Evolutionary conservation across 2,888 invertebrate species (phyloP), one percentile per base, ranked within the genome.

Genomic region (Volucella zonaria): DNA sequence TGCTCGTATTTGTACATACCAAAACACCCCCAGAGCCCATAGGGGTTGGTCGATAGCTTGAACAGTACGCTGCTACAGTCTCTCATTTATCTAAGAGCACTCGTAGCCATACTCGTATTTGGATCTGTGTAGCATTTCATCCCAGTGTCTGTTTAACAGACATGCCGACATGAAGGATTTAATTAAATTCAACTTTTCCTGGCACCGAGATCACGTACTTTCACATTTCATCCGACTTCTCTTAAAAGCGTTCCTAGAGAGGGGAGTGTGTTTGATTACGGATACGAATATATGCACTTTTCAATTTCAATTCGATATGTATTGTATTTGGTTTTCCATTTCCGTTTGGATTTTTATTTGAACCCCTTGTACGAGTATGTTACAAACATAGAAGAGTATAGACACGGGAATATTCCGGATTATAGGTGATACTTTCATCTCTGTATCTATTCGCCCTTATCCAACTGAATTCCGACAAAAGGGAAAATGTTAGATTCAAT

Each of bases 151-250:
- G 89, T 91, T 89, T 90, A 91, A 91, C 92, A 92, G 92, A 92
- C 91, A 91, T 90, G 90, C 91, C 91, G 92, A 91, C 91, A 91
- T 91, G 90, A 91, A 91, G 92, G 92, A 91, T 91, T 91, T 91
- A 91, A 91, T 91, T 91, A 91, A 91, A 91, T 91, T 91, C 90
- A 91, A 91, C 90, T 91, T 89, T 89, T 89, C 88, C 88, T 91
- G 91, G 91, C 91, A 90, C 89, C 89, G 81, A 64, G 76, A 85
- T 85, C 85, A 85, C 85, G 83, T 80, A 85, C 64, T 76, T 76
- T 14, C 31, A 70, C 70, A 76, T 66, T 81, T 76, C 61, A 81
- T 64, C 64, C 71, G 47, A 58, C 61, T 58, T 49, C 12, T 61
- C 56, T 66, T 40, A 76, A 71, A 71, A 62, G 75, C 56, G 68